A percentile compares a stretch with the other conserved stretches of the same genome.
These are phyloP conservation scores for Morpho helenor DNA, from an alignment of 2,888 invertebrate species.

Conservation along the genomic window DNA sequence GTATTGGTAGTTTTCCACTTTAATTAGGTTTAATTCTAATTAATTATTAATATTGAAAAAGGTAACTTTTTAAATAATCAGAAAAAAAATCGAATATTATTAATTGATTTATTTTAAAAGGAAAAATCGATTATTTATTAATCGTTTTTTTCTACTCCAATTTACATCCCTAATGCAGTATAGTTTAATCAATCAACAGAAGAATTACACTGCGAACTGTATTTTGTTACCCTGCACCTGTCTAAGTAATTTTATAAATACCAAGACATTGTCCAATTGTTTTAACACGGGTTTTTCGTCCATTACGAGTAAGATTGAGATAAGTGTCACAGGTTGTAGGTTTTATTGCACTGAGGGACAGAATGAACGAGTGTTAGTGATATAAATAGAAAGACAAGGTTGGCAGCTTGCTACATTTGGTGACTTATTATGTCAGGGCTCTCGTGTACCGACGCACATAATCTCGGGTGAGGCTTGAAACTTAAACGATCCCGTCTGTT, in stretches of 20 bases:
- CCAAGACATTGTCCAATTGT: constrained; percentile 25
- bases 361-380: constrained; percentile 43
- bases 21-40: too few relatives aligned
- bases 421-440: constrained; percentile 68
- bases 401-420: constrained; percentile 71
- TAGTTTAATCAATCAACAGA: constrained; percentile 17
- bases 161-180: background rate
- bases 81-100: background rate
- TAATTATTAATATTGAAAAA: too few relatives aligned
- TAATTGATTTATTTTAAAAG: too few relatives aligned
- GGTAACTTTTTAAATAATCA: too few relatives aligned
- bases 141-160: too few relatives aligned
- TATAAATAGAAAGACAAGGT: constrained; percentile 69
- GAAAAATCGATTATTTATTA: too few relatives aligned
- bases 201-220: constrained; percentile 18
- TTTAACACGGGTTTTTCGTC: constrained; percentile 27
- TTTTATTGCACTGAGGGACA: constrained; percentile 42
- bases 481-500: constrained; percentile 49
- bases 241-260: constrained; percentile 32
- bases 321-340: constrained; percentile 39
- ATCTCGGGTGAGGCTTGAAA: constrained; percentile 34
- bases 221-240: constrained; percentile 14
- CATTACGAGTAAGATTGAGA: constrained; percentile 35
- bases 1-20: too few relatives aligned
- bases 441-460: constrained; percentile 45